These are phyloP conservation scores for Agonopterix subpropinquella DNA, from an alignment of 2,888 invertebrate species.

Conservation along the genomic window DNA sequence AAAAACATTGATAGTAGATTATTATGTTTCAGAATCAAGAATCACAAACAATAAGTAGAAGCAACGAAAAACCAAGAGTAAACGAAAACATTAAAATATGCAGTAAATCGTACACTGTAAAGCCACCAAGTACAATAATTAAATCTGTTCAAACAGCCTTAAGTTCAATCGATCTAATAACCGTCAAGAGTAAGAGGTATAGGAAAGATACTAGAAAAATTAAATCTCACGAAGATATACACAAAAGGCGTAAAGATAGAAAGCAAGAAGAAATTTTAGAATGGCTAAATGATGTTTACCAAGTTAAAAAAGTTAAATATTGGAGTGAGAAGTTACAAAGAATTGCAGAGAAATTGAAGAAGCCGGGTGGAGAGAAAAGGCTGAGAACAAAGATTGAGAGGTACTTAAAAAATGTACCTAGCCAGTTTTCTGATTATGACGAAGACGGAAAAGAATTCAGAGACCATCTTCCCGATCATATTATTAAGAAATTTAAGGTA, in stretches of 20 bases:
- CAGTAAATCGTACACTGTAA: not conserved
- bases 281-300: constrained; percentile 14
- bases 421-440: constrained; percentile 13
- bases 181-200: constrained; percentile 1
- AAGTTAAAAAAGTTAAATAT: constrained; percentile 11
- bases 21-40: constrained; percentile 13
- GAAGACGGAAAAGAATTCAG: constrained; percentile 15
- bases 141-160: constrained; percentile 12
- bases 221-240: constrained; percentile 11
- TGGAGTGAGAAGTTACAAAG: constrained; percentile 19
- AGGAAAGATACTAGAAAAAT: constrained; percentile 5
- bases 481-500: constrained; percentile 15
- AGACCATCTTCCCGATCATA: constrained; percentile 17
- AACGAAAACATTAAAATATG: not conserved
- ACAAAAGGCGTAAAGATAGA: not conserved
- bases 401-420: constrained; percentile 18
- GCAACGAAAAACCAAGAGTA: not conserved
- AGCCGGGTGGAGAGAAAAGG: constrained; percentile 22
- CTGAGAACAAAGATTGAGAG: constrained; percentile 21
- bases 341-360: constrained; percentile 18
- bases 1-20: constrained; percentile 13
- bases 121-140: not conserved
- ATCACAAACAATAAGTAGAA: not conserved
- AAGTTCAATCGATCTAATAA: constrained; percentile 9
- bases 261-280: constrained; percentile 12